These are phyloP conservation scores for Linyphia triangularis DNA, from an alignment of 2,888 invertebrate species.

Conservation along the genomic window DNA sequence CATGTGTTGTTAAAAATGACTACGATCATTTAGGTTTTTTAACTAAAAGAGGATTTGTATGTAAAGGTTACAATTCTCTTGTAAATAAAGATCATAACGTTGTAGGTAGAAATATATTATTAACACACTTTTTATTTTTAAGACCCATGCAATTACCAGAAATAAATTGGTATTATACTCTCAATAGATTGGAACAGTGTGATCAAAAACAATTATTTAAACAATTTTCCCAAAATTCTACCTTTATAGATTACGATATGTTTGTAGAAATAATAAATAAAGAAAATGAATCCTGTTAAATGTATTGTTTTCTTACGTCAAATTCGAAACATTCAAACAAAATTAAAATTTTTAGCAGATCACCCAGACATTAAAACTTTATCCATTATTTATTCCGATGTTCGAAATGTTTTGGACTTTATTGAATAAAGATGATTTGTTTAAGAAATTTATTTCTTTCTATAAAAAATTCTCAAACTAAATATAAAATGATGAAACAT, in stretches of 20 bases:
- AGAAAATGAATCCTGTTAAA: too few relatives aligned
- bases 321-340: conserved; percentile 18
- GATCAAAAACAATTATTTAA: background rate
- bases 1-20: background rate
- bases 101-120: background rate
- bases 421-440: conserved; percentile 20
- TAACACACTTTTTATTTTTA: background rate
- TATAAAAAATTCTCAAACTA: conserved; percentile 22
- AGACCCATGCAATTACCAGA: background rate
- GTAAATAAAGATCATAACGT: background rate
- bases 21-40: background rate
- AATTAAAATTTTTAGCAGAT: background rate
- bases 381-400: background rate
- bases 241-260: background rate
- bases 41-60: background rate
- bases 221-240: background rate
- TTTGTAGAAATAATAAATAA: background rate
- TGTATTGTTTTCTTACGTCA: background rate
- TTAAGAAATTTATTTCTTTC: conserved; percentile 13
- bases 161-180: background rate
- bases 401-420: background rate
- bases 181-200: too few relatives aligned
- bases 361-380: background rate
- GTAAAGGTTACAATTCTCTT: background rate
- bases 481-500: background rate